A percentile compares a stretch with the other conserved stretches of the same genome.
Evolutionary conservation across 2,113 vertebrate species (phyloP).

Genomic region (Peromyscus polionotus): DNA sequence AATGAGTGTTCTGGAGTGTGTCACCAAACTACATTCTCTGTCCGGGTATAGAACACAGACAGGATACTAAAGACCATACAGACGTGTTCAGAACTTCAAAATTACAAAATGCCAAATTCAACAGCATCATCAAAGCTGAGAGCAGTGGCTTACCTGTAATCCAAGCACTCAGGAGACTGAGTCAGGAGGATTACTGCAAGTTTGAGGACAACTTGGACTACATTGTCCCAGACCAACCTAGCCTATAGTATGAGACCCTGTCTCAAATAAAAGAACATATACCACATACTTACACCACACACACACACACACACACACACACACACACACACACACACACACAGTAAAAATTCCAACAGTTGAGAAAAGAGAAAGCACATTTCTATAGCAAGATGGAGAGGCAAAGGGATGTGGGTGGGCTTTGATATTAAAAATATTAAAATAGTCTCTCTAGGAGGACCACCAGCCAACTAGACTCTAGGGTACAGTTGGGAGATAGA

Average conservation of each 20-base stretch:
- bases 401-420: not conserved
- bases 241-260: not conserved
- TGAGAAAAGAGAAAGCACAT: not conserved
- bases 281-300: not conserved
- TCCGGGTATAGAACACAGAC: not conserved
- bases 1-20: not conserved
- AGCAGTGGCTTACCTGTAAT: not conserved
- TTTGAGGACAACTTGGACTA: not conserved
- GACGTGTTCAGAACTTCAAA: not conserved
- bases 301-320: not conserved
- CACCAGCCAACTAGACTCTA: too few relatives aligned
- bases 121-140: not conserved
- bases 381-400: not conserved
- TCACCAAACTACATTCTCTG: not conserved
- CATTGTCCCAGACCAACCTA: not conserved
- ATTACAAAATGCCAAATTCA: not conserved
- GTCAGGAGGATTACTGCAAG: not conserved
- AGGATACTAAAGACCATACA: not conserved
- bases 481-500: not conserved
- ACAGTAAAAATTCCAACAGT: not conserved
- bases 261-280: not conserved
- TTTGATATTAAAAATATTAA: not conserved
- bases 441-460: not conserved
- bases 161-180: not conserved
- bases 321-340: not conserved